Conservation (phyloP, 2,888 invertebrate genomes). For the Diabrotica balteata region DNA sequence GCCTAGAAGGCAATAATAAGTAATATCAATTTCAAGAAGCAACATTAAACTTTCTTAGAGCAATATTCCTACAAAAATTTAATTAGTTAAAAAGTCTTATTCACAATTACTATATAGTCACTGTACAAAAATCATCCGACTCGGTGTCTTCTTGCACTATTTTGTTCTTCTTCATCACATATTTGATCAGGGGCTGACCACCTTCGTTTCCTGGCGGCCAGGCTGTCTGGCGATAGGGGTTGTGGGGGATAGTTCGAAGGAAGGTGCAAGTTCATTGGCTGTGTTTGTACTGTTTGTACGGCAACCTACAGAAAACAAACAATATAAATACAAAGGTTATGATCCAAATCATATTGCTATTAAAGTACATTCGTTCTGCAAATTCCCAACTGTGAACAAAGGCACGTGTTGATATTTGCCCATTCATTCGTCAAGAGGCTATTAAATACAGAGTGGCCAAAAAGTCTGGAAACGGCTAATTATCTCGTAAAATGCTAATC, state of each 20-base stretch:
- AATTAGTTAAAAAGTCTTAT: slow-evolving; percentile 39
- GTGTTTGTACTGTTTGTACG: slow-evolving; percentile 33
- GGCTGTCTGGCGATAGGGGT: slow-evolving; percentile 40
- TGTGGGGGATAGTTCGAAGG: slow-evolving; percentile 39
- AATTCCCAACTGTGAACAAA: too few species aligned
- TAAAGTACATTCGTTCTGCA: too few species aligned
- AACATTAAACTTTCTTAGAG: slow-evolving; percentile 40
- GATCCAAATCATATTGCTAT: too few species aligned
- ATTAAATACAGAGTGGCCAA: too few species aligned
- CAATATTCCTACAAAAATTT: slow-evolving; percentile 37
- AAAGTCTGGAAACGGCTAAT: too few species aligned
- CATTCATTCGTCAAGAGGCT: too few species aligned
- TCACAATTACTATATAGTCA: slow-evolving; percentile 36
- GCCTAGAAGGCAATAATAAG: slow-evolving; percentile 23
- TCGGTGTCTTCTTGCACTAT: slow-evolving; percentile 28
- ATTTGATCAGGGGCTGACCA: slow-evolving; percentile 65
- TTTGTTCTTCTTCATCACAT: slow-evolving; percentile 56
- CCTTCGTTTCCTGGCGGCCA: slow-evolving; percentile 55
- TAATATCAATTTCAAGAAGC: slow-evolving; percentile 41
- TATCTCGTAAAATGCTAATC: too few species aligned
- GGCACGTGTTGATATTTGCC: too few species aligned
- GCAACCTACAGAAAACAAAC: too few species aligned
- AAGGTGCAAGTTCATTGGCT: slow-evolving; percentile 46
- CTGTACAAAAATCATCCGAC: slow-evolving; percentile 30
- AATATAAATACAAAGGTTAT: too few species aligned